A percentile compares a stretch with the other conserved stretches of the same genome.
Conservation (phyloP, 1,140 invertebrate species). For the Procambarus virginalis region DNA sequence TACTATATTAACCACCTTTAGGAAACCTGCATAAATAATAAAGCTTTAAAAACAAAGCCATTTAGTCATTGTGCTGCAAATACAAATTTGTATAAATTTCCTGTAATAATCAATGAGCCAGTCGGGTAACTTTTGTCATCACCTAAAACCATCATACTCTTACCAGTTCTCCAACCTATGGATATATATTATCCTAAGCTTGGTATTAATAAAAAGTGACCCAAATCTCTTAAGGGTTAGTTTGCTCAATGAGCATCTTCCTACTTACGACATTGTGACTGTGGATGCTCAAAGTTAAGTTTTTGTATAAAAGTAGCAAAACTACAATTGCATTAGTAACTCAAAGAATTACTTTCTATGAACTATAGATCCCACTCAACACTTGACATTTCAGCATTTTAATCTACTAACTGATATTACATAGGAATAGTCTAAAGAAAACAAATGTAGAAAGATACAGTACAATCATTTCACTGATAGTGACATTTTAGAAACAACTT, state of each 20-base stretch:
- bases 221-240: background rate
- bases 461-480: background rate
- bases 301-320: conserved; percentile 40
- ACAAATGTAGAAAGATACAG: background rate
- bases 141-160: too few species aligned
- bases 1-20: too few species aligned
- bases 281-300: background rate
- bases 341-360: background rate
- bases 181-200: background rate
- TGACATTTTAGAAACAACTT: too few species aligned
- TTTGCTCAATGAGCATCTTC: background rate
- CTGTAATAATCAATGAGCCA: too few species aligned
- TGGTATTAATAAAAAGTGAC: background rate
- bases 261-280: background rate
- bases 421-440: background rate
- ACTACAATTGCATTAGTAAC: background rate
- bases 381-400: background rate
- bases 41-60: too few species aligned
- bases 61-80: too few species aligned
- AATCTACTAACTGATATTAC: background rate
- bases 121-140: too few species aligned
- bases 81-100: too few species aligned
- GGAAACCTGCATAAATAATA: too few species aligned
- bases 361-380: background rate
- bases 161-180: background rate